phyloP scores from a whole-genome alignment of 2,888 invertebrate genomes.

The Tortrix viridana region DNA sequence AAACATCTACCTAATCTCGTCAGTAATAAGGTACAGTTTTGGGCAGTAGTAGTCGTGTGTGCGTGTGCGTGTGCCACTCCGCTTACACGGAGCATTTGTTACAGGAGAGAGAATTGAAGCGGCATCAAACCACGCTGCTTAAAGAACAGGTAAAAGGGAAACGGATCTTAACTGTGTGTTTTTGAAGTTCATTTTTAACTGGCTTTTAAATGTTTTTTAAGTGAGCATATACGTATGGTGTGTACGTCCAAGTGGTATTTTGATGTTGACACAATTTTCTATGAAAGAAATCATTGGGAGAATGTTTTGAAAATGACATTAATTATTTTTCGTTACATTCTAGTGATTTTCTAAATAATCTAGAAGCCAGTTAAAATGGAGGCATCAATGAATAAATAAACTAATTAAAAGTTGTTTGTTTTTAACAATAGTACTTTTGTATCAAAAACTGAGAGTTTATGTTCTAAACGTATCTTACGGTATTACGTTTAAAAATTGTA shows the following conservation, averaged over 20 bases:
- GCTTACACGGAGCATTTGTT: slow-evolving; percentile 63
- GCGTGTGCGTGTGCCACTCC: not conserved
- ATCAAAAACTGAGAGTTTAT: not conserved
- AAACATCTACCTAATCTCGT: too few relatives aligned
- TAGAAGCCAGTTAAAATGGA: too few relatives aligned
- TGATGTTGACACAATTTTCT: too few relatives aligned
- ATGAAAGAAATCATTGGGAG: too few relatives aligned
- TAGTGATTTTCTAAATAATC: too few relatives aligned
- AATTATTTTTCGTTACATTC: too few relatives aligned
- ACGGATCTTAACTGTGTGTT: not conserved
- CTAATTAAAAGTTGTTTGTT: not conserved
- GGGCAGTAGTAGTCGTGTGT: not conserved
- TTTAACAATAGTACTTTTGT: not conserved
- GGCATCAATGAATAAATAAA: too few relatives aligned
- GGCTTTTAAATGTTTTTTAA: not conserved
- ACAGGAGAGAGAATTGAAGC: slow-evolving; percentile 95
- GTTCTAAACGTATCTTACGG: not conserved
- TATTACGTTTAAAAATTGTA: not conserved
- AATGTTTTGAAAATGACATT: too few relatives aligned
- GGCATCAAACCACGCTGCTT: slow-evolving; percentile 93
- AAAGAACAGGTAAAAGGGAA: slow-evolving; percentile 92
- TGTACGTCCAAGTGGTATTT: not conserved
- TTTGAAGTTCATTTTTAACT: not conserved
- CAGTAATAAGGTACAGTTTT: too few relatives aligned
- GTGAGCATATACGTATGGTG: not conserved